Evolutionary conservation across 2,113 vertebrate species (phyloP).

Genomic region (Cathartes aura): DNA sequence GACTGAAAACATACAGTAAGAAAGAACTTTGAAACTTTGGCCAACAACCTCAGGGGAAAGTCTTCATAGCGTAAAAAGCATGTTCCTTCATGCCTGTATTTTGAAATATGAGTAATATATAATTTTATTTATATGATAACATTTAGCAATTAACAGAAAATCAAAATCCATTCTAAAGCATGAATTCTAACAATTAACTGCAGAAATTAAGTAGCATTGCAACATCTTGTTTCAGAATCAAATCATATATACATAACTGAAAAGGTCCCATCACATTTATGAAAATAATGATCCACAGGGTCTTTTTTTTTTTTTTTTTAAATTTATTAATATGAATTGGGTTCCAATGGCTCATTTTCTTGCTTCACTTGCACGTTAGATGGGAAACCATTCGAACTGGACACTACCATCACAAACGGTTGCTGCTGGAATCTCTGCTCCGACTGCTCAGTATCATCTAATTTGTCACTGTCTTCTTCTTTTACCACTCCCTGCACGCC

Average conservation of each 20-base stretch:
- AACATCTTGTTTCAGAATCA: constrained; percentile 68
- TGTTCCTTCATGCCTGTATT: constrained; percentile 76
- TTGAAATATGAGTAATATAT: constrained; percentile 62
- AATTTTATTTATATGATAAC: constrained; percentile 42
- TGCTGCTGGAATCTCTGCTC: constrained; percentile 75
- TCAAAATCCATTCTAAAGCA: constrained; percentile 70
- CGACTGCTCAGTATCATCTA: constrained; percentile 52
- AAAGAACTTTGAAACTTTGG: constrained; percentile 64
- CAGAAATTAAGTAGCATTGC: constrained; percentile 67
- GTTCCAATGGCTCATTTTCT: constrained; percentile 75
- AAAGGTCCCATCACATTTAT: constrained; percentile 72
- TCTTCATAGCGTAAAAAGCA: constrained; percentile 72
- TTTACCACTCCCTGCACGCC: constrained; percentile 5
- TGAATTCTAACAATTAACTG: constrained; percentile 70
- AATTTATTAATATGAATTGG: constrained; percentile 61
- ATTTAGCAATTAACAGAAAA: constrained; percentile 62
- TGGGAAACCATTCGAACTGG: constrained; percentile 71
- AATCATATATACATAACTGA: constrained; percentile 62
- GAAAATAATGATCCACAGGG: constrained; percentile 67
- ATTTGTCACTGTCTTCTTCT: constrained; percentile 39
- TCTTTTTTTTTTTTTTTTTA: not conserved
- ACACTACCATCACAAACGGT: constrained; percentile 83
- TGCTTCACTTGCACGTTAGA: constrained; percentile 73
- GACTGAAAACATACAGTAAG: constrained; percentile 50
- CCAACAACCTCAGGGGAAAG: constrained; percentile 64